Evolutionary conservation across 1,140 invertebrate species (phyloP), one percentile per base, ranked within the genome.

Genomic region (Bathynomus jamesi): DNA sequence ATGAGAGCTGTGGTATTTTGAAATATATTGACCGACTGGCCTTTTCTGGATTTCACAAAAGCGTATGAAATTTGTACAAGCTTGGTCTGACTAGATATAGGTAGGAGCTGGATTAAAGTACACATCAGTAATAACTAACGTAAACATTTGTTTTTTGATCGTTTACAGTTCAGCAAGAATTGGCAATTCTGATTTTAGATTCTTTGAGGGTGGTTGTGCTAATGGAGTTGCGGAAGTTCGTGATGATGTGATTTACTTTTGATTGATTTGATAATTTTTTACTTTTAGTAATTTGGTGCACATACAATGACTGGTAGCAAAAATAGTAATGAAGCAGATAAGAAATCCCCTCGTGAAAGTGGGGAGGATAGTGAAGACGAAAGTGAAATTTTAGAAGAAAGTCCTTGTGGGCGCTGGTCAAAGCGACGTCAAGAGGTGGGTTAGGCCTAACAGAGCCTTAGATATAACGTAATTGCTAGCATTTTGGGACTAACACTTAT

Each of bases 341-440:
- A 72, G 65, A 73, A 69, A 61, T 92, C 90, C 83, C 90, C 90
- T 75, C 87, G 91, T 80, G 91, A 92, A 85, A 92, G 90, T 85
- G 91, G 90, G 76, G 92, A 95, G 81, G 93, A 95, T 85, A 94
- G 92, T 10, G 93, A 95, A 82, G 93, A 95, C 87, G 94, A 96
- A 83, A 94, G 92, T 83, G 93, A 96, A 85, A 95, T 96, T 82
- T 84, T 99, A 80, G 96, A 99, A 84, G 96, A 99, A 85, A 97
- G 94, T 84, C 96, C 96, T 73, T 98, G 96, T 85, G 95, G 96
- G 79, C 87, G 96, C 81, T 99, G 96, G 96, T 89, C 97, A 77
- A 99, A 99, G 85, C 87, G 96, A 79, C 87, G 94, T 76, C 96
- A 99, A 87, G 95, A 98, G 90, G 95, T 97, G 82, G 81, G 80